Base-by-base conservation (phyloP, 2,797 vertebrate species). In the Micromesistius poutassou region DNA sequence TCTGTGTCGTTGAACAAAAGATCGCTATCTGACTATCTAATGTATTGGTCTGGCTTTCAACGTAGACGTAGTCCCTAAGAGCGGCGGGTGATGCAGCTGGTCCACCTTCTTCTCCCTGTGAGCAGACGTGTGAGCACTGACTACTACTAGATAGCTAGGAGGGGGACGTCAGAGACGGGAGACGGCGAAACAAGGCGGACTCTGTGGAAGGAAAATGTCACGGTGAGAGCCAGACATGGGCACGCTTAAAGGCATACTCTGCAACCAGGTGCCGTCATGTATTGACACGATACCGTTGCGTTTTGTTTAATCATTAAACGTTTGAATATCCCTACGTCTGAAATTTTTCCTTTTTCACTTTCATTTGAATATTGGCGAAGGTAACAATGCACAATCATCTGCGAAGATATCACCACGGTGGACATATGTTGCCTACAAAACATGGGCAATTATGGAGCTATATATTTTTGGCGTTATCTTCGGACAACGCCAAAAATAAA, bases 191-290 rank as follows among this genome's bases (percentile, higher is more conserved):
- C 79, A 31, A 90, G 88, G 83, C 80, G 76, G 85, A 78, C 81
- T 66, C 71, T 16, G 77, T 83, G 86, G 89, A 89, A 86, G 84
- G 85, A 66, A 77, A 74, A 85, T 86, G 88, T 85, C 87, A 73
- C 83, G 30, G 46, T 73, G 38, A 81, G 71, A 33, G 2, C 28
- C 30, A 76, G 75, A 74, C 77, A 71, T 73, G 81, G 30, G 19
- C 73, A 74, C 19, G 74, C 72, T 85, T 89, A 87, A 85, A 87
- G 83, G 88, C 87, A 88, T 81, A 88, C 89, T 84, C 85, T 13
- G 86, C 83, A 88, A 91, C 78, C 22, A n/a, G 7, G 50, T 62
- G 22, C 6, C 1, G 5, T 62, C 50, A n/a, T 62, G 50, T 62
- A 25, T 62, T n/a, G 50, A 62, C 50, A 62, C 50, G 50, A 62